phyloP scores from a whole-genome alignment of 2,797 vertebrate genomes.

The Melanotaenia trifasciata region DNA sequence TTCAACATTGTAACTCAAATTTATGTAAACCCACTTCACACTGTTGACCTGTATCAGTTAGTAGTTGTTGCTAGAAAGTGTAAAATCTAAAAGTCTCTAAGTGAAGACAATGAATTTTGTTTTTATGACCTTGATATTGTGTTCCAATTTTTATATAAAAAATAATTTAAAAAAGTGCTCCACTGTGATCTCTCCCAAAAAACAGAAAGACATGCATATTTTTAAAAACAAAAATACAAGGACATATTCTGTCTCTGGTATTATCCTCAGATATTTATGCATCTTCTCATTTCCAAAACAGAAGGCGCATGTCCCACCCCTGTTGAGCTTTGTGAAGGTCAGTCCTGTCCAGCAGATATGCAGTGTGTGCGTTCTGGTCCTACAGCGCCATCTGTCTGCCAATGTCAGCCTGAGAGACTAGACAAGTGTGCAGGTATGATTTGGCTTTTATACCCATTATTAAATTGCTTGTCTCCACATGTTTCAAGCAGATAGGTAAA shows the following conservation, averaged over 20 bases:
- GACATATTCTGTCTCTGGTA: background rate
- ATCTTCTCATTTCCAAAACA: conserved; percentile 43
- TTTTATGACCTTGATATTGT: background rate
- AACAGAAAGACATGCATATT: background rate
- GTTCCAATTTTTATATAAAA: background rate
- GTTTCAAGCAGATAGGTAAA: background rate
- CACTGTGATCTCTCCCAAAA: background rate
- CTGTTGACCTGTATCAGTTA: background rate
- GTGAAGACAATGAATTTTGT: background rate
- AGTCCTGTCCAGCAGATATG: conserved; percentile 89
- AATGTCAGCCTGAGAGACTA: conserved; percentile 86
- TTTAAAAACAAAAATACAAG: background rate
- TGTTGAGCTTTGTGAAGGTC: conserved; percentile 88
- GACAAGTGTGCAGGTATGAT: conserved; percentile 89
- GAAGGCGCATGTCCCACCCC: conserved; percentile 87
- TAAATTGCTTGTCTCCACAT: background rate
- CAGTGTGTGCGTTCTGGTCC: conserved; percentile 87
- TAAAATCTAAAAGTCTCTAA: background rate
- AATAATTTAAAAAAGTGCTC: background rate
- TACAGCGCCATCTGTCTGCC: conserved; percentile 89
- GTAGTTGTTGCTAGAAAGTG: background rate
- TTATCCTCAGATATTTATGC: conserved; percentile 5
- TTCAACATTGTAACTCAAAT: background rate
- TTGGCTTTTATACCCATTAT: background rate
- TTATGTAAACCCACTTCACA: background rate